phyloP scores from a whole-genome alignment of 2,113 vertebrate genomes.

The Heptranchias perlo region DNA sequence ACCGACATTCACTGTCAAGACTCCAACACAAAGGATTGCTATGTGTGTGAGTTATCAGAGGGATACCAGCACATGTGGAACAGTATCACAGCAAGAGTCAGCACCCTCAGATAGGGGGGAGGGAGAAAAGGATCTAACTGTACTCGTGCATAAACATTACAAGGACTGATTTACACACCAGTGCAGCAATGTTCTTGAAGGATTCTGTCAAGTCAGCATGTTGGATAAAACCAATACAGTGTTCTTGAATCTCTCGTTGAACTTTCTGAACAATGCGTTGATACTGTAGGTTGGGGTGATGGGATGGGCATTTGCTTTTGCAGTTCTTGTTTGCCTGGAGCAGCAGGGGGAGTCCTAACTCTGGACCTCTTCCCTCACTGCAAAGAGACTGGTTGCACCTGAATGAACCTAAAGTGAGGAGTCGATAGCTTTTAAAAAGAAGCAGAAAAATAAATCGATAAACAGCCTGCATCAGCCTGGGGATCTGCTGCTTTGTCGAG shows the following conservation, averaged over 20 bases:
- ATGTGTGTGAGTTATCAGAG: too few species aligned
- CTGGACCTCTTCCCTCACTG: neutral
- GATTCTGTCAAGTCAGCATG: neutral
- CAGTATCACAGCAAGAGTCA: neutral
- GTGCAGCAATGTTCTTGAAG: neutral
- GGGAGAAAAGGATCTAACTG: neutral
- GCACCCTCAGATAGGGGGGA: neutral
- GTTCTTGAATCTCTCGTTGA: neutral
- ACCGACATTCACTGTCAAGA: neutral
- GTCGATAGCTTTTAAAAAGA: neutral
- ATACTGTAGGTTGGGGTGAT: neutral
- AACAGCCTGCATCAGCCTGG: neutral
- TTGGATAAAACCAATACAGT: neutral
- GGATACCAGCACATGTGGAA: too few species aligned
- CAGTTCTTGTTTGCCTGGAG: neutral
- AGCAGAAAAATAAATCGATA: neutral
- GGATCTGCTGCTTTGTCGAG: neutral
- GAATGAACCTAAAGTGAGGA: neutral
- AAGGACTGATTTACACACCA: neutral
- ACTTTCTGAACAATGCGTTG: too few species aligned
- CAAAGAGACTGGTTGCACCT: neutral
- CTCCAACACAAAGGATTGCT: neutral
- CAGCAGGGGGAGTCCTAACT: conserved; percentile 3
- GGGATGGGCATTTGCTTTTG: neutral
- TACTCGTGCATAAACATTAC: neutral